A percentile compares a stretch with the other conserved stretches of the same genome.
Evolutionary conservation across 1,140 invertebrate species (phyloP).

Genomic region (Leptopilina clavipes): DNA sequence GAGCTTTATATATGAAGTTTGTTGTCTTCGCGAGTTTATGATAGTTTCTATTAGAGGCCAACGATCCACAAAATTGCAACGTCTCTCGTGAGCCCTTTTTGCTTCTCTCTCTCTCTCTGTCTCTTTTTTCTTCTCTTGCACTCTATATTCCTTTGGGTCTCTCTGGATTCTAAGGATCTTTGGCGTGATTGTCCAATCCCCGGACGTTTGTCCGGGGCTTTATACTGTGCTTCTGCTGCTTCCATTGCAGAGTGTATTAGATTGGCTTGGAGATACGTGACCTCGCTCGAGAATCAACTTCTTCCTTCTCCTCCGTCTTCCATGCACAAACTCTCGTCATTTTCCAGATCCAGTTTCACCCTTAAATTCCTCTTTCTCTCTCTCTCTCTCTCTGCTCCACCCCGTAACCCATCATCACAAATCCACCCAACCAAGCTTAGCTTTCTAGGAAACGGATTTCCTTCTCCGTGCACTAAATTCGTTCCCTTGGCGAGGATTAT

Average conservation of each 20-base stretch:
- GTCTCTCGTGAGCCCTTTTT: constrained; percentile 20
- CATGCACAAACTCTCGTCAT: not conserved
- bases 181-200: constrained; percentile 45
- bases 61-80: constrained; percentile 47
- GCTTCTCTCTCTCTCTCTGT: constrained; percentile 20
- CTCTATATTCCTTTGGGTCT: constrained; percentile 11
- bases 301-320: constrained; percentile 43
- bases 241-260: constrained; percentile 66
- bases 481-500: too few relatives aligned
- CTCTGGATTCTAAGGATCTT: constrained; percentile 46
- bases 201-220: constrained; percentile 41
- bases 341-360: constrained; percentile 25
- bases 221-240: constrained; percentile 11
- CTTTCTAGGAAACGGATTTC: constrained; percentile 23
- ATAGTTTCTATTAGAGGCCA: constrained; percentile 48
- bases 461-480: not conserved
- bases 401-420: not conserved
- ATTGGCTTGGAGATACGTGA: constrained; percentile 73
- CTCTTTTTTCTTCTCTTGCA: not conserved
- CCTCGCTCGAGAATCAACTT: constrained; percentile 70
- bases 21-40: constrained; percentile 52
- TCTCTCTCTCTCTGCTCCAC: not conserved
- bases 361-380: constrained; percentile 39
- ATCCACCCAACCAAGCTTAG: constrained; percentile 7
- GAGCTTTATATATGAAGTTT: constrained; percentile 52